Percentiles rank a stretch among this genome's conserved stretches.
Evolutionary conservation across 1,140 invertebrate genomes (phyloP).

Genomic region (Drosophila saltans): DNA sequence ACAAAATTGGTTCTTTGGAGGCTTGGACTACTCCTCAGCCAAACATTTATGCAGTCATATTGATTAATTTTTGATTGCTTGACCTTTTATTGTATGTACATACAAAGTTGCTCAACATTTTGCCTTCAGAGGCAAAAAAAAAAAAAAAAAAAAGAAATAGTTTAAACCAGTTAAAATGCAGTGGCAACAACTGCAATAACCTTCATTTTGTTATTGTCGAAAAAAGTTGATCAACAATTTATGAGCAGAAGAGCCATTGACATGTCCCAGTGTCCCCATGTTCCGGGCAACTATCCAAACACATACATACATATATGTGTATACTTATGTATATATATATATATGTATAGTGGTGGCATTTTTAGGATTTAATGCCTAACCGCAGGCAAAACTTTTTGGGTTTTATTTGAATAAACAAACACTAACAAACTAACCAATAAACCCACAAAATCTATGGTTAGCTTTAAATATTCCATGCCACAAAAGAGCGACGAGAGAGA

Average conservation of each 20-base stretch:
- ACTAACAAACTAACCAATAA: slow-evolving; percentile 46
- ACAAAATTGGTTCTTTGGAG: neutral
- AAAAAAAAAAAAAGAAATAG: slow-evolving; percentile 25
- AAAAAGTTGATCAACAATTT: slow-evolving; percentile 50
- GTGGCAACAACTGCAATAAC: neutral
- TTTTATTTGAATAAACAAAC: slow-evolving; percentile 42
- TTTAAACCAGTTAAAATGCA: slow-evolving; percentile 14
- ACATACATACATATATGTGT: too few relatives aligned
- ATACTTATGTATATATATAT: slow-evolving; percentile 10
- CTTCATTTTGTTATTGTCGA: neutral
- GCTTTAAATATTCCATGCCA: slow-evolving; percentile 55
- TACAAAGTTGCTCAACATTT: neutral
- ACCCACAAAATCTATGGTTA: slow-evolving; percentile 49
- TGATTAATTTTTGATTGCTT: slow-evolving; percentile 75
- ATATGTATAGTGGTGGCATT: slow-evolving; percentile 32
- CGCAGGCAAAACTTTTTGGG: slow-evolving; percentile 44
- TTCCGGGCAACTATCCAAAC: too few relatives aligned
- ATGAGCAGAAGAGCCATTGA: slow-evolving; percentile 38
- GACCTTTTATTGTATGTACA: slow-evolving; percentile 41
- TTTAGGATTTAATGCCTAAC: slow-evolving; percentile 55
- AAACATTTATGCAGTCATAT: slow-evolving; percentile 55
- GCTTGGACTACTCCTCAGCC: neutral
- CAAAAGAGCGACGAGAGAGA: slow-evolving; percentile 22
- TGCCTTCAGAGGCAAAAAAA: slow-evolving; percentile 62
- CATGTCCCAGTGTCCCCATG: slow-evolving; percentile 6